phyloP scores from a whole-genome alignment of 23 tunicate genomes.

The Trididemnum clinides region DNA sequence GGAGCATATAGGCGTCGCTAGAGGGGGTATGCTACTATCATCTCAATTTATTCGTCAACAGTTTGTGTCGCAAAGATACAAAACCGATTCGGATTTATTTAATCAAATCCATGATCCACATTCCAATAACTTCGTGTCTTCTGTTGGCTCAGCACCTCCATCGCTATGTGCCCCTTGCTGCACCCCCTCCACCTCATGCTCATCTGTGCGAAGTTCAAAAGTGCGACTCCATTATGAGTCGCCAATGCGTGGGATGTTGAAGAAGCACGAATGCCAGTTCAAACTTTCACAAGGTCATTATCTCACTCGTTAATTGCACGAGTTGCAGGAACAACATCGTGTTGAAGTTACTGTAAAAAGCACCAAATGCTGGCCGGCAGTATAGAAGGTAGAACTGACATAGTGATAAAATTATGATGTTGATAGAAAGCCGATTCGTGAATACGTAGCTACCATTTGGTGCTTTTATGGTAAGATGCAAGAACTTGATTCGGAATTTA shows the following conservation, averaged over 20 bases:
- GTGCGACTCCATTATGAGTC: slow-evolving; percentile 13
- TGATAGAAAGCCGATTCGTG: no score
- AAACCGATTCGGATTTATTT: background rate
- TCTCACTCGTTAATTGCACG: background rate
- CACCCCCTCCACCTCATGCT: background rate
- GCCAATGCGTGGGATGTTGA: slow-evolving; percentile 24
- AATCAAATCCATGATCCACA: background rate
- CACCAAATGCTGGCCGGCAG: no score
- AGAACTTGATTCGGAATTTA: no score
- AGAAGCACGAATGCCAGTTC: slow-evolving; percentile 52
- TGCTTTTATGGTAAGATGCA: no score
- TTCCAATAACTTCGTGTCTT: background rate
- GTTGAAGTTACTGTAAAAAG: no score
- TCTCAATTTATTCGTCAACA: slow-evolving; percentile 24
- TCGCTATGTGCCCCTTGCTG: background rate
- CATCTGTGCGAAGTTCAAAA: slow-evolving; percentile 16
- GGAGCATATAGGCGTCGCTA: no score
- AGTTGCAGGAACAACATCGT: no score
- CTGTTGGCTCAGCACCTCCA: slow-evolving; percentile 13
- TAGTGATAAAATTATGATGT: no score
- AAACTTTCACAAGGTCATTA: slow-evolving; percentile 43
- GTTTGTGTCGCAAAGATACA: background rate
- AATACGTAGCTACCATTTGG: no score
- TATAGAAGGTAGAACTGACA: no score
- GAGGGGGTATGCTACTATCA: background rate